Percentiles rank a stretch among this genome's conserved stretches.
phyloP scores from a whole-genome alignment of 2,888 invertebrate species.

The Aspidiotus destructor region DNA sequence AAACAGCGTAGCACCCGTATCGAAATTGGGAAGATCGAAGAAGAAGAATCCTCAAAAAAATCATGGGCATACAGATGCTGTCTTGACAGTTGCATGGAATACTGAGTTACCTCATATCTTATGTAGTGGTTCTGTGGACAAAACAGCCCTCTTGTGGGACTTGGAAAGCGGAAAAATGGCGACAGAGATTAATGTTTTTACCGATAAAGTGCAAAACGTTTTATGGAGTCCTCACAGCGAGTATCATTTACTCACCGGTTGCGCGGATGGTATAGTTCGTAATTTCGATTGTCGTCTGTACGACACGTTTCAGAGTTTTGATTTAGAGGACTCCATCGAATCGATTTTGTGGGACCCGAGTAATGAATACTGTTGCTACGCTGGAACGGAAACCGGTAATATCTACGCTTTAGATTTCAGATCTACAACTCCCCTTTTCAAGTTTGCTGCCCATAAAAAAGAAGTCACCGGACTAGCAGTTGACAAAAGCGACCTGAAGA shows the following conservation, averaged over 20 bases:
- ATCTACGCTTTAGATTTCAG: slow-evolving; percentile 50
- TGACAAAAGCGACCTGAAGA: slow-evolving; percentile 60
- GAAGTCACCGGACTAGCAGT: slow-evolving; percentile 69
- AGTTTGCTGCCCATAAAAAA: slow-evolving; percentile 64
- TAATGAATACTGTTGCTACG: slow-evolving; percentile 65
- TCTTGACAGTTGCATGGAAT: slow-evolving; percentile 88
- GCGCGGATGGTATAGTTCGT: slow-evolving; percentile 57
- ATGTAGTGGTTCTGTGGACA: slow-evolving; percentile 88
- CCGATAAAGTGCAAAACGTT: slow-evolving; percentile 75
- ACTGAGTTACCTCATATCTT: slow-evolving; percentile 69
- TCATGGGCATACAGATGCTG: slow-evolving; percentile 64
- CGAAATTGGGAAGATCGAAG: slow-evolving; percentile 45
- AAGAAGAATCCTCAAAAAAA: slow-evolving; percentile 55
- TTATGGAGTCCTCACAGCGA: slow-evolving; percentile 76
- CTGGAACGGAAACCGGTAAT: slow-evolving; percentile 48
- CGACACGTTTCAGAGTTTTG: slow-evolving; percentile 56
- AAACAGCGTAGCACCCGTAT: slow-evolving; percentile 83
- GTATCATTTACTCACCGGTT: slow-evolving; percentile 70
- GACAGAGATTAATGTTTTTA: slow-evolving; percentile 60
- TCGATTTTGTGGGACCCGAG: slow-evolving; percentile 72
- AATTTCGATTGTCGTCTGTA: slow-evolving; percentile 69
- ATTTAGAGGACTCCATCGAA: slow-evolving; percentile 71
- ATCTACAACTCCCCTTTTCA: slow-evolving; percentile 54
- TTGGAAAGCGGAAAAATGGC: slow-evolving; percentile 68
- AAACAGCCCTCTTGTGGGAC: slow-evolving; percentile 83